Percentiles rank a stretch among this genome's conserved stretches.
phyloP scores from a whole-genome alignment of 2,888 invertebrate species.

The Spialia ferax region DNA sequence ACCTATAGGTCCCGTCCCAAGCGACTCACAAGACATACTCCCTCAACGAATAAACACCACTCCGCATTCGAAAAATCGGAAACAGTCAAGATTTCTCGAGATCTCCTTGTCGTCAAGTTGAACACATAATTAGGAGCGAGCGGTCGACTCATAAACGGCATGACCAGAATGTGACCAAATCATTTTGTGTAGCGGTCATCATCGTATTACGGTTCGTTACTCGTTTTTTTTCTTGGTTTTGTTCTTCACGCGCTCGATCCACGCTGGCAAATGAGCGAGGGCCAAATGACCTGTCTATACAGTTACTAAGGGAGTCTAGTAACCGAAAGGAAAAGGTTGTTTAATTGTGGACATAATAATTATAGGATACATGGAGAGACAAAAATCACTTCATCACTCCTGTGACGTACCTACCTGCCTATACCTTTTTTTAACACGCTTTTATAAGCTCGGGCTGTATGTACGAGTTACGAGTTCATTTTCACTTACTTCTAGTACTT shows the following conservation, averaged over 20 bases:
- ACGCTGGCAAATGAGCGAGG: constrained; percentile 33
- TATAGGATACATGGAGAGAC: too few species aligned
- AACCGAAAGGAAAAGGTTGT: too few species aligned
- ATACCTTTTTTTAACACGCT: too few species aligned
- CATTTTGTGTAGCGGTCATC: constrained; percentile 74
- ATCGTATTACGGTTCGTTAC: constrained; percentile 55
- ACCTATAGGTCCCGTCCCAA: too few species aligned
- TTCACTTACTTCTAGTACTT: too few species aligned
- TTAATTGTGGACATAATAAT: too few species aligned
- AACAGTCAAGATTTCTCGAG: constrained; percentile 44
- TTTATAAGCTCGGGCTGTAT: too few species aligned
- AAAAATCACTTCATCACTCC: too few species aligned
- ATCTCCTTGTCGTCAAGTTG: constrained; percentile 45
- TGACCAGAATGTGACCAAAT: constrained; percentile 79
- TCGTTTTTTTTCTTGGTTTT: constrained; percentile 50
- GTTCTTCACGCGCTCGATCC: constrained; percentile 32
- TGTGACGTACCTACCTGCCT: too few species aligned
- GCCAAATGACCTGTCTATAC: constrained; percentile 29
- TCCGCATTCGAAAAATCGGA: constrained; percentile 18
- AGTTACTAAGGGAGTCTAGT: not conserved
- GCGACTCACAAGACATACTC: too few species aligned
- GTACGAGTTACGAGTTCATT: too few species aligned
- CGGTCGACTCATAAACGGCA: constrained; percentile 66
- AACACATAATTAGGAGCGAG: constrained; percentile 67
- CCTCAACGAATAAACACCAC: not conserved